Evolutionary conservation across 2,113 vertebrate species (phyloP).

Genomic region (Harpagus bidentatus): DNA sequence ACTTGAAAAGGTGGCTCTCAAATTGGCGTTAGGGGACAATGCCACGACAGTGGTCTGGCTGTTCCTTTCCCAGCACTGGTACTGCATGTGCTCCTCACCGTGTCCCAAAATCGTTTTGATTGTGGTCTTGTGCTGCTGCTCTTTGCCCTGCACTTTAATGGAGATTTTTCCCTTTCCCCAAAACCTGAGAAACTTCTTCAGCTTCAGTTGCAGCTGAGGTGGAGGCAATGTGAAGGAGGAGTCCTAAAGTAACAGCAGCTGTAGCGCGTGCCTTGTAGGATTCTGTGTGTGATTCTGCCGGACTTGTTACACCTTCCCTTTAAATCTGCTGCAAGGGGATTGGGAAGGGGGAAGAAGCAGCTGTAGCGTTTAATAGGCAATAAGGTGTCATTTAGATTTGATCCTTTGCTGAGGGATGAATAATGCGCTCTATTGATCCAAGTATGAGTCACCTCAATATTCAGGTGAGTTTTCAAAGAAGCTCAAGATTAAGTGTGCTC

Average conservation of each 20-base stretch:
- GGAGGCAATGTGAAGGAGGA: background rate
- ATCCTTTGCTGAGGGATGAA: background rate
- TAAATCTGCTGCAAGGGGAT: background rate
- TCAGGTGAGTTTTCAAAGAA: background rate
- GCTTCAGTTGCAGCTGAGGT: background rate
- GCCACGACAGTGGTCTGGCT: background rate
- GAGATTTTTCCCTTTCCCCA: background rate
- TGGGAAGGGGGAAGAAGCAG: background rate
- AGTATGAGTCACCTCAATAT: background rate
- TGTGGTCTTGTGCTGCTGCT: background rate
- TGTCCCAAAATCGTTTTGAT: background rate
- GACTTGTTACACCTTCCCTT: background rate
- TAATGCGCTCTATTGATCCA: background rate
- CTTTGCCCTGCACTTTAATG: background rate
- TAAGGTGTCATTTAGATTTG: background rate
- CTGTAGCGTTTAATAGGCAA: background rate
- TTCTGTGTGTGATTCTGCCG: fast-evolving
- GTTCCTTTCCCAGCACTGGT: background rate
- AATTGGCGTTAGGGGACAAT: background rate
- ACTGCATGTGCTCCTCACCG: fast-evolving
- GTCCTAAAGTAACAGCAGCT: background rate
- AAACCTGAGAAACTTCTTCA: background rate
- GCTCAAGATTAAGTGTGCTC: background rate
- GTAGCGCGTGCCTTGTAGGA: background rate
- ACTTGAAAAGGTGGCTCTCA: background rate